A percentile compares a stretch with the other conserved stretches of the same genome.
phyloP scores from a whole-genome alignment of 1,140 invertebrate genomes.

The Sminthurinus signatus region DNA sequence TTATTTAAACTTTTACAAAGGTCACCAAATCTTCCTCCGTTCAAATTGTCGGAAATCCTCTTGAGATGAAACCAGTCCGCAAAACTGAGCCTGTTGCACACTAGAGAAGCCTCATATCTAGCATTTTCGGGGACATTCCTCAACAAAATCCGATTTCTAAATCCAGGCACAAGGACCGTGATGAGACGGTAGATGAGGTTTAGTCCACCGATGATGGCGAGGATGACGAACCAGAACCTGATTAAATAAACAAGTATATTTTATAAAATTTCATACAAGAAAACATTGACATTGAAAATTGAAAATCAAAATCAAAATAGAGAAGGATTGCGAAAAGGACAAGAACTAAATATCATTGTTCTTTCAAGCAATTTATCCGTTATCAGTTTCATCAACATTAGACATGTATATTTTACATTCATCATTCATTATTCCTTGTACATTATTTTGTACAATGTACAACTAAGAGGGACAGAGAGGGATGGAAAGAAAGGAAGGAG shows the following conservation, averaged over 20 bases:
- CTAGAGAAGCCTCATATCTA: background rate
- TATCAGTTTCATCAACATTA: too few species aligned
- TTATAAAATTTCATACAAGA: too few species aligned
- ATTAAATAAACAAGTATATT: constrained; percentile 1
- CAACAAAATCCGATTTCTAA: constrained; percentile 61
- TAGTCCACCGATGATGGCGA: constrained; percentile 65
- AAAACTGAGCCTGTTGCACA: constrained; percentile 18
- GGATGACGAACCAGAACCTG: constrained; percentile 70
- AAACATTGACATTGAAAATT: too few species aligned
- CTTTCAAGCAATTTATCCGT: too few species aligned
- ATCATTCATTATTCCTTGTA: too few species aligned
- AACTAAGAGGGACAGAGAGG: too few species aligned
- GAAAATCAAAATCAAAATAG: too few species aligned
- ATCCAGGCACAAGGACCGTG: constrained; percentile 67
- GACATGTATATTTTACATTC: too few species aligned
- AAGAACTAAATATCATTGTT: too few species aligned
- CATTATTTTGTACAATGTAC: too few species aligned
- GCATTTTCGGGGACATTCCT: background rate
- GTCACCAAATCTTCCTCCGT: constrained; percentile 28
- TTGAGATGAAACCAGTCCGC: constrained; percentile 40
- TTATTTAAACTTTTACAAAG: background rate
- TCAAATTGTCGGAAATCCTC: constrained; percentile 29
- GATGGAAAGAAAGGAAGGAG: too few species aligned
- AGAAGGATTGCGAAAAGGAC: too few species aligned
- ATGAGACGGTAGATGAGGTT: constrained; percentile 73